Percentiles rank a stretch among this genome's conserved stretches.
phyloP scores from a whole-genome alignment of 2,113 vertebrate genomes.

The Antechinus flavipes region DNA sequence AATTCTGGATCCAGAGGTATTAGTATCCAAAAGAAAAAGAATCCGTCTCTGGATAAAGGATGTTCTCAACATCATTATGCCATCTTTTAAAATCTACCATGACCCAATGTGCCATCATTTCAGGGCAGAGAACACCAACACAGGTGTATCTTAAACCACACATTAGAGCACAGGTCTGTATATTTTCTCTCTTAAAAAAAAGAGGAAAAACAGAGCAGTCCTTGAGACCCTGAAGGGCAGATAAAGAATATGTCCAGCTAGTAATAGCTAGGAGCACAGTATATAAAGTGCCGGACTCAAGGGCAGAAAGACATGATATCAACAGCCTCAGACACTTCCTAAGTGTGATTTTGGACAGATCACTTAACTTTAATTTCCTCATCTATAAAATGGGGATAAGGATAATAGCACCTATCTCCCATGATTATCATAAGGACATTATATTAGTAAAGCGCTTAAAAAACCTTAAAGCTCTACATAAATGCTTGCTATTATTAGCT shows the following conservation, averaged over 20 bases:
- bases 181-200: background rate
- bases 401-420: background rate
- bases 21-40: background rate
- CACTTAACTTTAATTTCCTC: background rate
- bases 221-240: background rate
- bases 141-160: background rate
- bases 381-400: background rate
- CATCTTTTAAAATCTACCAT: background rate
- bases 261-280: background rate
- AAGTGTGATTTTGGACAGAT: background rate
- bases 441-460: background rate
- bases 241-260: background rate
- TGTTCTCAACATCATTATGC: background rate
- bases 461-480: background rate
- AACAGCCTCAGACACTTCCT: background rate
- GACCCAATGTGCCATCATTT: background rate
- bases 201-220: background rate
- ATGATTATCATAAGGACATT: background rate
- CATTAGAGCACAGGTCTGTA: background rate
- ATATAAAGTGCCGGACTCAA: background rate
- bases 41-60: background rate
- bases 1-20: background rate
- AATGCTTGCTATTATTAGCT: background rate
- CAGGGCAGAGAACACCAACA: background rate
- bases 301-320: background rate